Base-by-base conservation (phyloP, 2,797 vertebrate species). In the Labeo calbasu region DNA sequence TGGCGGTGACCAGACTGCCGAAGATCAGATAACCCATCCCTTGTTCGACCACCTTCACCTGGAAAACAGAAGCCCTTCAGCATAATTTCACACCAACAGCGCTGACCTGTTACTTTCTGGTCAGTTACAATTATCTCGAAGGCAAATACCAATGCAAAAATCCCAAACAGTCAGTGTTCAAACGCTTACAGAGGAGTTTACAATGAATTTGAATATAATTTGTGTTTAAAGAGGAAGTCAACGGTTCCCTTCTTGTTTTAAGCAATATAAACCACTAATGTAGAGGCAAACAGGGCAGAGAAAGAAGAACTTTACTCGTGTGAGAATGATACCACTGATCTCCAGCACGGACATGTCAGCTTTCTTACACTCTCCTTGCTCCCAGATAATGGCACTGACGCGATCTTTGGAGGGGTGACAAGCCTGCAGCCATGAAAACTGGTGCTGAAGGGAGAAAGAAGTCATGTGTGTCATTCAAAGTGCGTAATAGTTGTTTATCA, bases 341-440 rank as follows among this genome's bases (percentile, higher is more conserved):
- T 99, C 98, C 94, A 99, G 68, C 40, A 99, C 98, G 0, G 98
- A 99, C 96, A 99, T 97, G 82, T 99, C 98, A 71, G 95, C 95
- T 91, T 99, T 99, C 93, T 99, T 99, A 88, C 98, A 99, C 78
- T 99, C 98, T 14, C 94, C 97, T 85, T 97, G 96, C 88, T 99
- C 98, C 98, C 98, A 99, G 90, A 99, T 97, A 66, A 99, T 97
- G 23, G 98, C 97, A 61, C 98, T 98, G 87, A 99, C 97, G 59
- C 96, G 95, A 80, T 99, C 96, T 86, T 95, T 97, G 4, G 97
- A 97, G 21, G 97, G 97, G 88, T 97, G 98, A 73, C 96, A 96
- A 0, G 96, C 96, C 90, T 99, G 97, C 82, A 99, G 96, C 97
- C 97, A 99, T 2, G 97, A 96, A 85, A 99, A 91, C 90, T 99